A percentile compares a stretch with the other conserved stretches of the same genome.
Conservation (phyloP, 2,888 invertebrate genomes). For the Dolichomitus sp. region DNA sequence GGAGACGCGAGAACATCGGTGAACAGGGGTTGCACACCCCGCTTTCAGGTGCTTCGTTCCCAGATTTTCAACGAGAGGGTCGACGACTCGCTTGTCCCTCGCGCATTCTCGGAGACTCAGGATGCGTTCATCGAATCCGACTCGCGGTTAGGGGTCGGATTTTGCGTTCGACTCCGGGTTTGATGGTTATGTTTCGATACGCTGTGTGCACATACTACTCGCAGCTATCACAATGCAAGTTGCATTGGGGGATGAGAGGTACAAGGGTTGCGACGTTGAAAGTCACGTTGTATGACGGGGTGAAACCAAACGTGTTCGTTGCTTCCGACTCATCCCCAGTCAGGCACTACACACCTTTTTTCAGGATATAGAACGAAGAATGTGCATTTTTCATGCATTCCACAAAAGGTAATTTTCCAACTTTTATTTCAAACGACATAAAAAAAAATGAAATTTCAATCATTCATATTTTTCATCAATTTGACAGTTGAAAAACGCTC, state of each 20-base stretch:
- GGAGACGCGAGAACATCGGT: slow-evolving; percentile 34
- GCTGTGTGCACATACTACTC: slow-evolving; percentile 43
- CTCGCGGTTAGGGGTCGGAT: slow-evolving; percentile 67
- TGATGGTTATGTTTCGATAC: slow-evolving; percentile 12
- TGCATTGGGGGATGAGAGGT: slow-evolving; percentile 4
- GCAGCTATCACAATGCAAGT: slow-evolving; percentile 51
- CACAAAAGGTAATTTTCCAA: neutral
- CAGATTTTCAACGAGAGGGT: slow-evolving; percentile 46
- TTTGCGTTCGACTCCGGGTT: slow-evolving; percentile 67
- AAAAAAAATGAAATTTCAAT: neutral
- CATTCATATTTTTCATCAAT: neutral
- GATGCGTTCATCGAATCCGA: slow-evolving; percentile 69
- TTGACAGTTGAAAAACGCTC: neutral
- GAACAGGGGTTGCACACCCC: slow-evolving; percentile 28
- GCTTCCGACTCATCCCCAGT: slow-evolving; percentile 1
- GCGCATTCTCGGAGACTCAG: slow-evolving; percentile 65
- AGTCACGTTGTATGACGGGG: slow-evolving; percentile 34
- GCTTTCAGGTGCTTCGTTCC: slow-evolving; percentile 65
- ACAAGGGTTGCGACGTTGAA: slow-evolving; percentile 29
- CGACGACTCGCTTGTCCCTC: slow-evolving; percentile 44
- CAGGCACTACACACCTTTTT: slow-evolving; percentile 16
- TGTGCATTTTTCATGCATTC: neutral
- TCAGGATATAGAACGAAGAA: neutral
- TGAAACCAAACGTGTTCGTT: slow-evolving; percentile 15
- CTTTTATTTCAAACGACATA: neutral